A percentile compares a stretch with the other conserved stretches of the same genome.
Evolutionary conservation across 2,113 vertebrate species (phyloP).

Genomic region (Callaeas wilsoni): DNA sequence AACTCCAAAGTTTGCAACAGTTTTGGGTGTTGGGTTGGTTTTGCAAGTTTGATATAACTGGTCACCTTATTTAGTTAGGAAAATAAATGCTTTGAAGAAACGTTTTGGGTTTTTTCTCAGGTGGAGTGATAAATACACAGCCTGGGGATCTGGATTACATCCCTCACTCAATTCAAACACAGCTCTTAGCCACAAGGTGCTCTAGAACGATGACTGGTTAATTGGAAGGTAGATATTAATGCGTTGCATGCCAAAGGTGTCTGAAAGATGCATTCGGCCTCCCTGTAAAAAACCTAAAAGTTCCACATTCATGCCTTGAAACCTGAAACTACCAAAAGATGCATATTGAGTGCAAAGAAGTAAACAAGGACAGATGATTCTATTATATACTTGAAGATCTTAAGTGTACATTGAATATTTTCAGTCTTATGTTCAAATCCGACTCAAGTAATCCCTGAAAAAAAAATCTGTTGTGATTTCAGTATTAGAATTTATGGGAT

Average conservation of each 20-base stretch:
- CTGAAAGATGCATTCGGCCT: background rate
- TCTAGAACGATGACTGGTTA: background rate
- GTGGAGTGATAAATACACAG: background rate
- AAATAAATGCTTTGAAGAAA: background rate
- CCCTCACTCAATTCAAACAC: background rate
- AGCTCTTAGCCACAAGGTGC: background rate
- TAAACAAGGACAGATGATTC: background rate
- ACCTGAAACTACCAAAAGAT: background rate
- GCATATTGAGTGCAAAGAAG: background rate
- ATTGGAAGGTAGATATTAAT: background rate
- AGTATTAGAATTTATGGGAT: background rate
- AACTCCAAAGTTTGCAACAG: background rate
- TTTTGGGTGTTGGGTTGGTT: background rate
- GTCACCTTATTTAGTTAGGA: background rate
- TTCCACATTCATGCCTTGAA: background rate
- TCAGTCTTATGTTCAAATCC: background rate
- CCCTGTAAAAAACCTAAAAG: background rate
- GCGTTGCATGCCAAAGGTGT: background rate
- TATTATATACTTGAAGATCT: background rate
- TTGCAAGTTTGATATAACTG: background rate
- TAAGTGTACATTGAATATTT: background rate
- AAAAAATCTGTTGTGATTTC: background rate
- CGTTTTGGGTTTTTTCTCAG: background rate
- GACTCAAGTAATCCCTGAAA: background rate
- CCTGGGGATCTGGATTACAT: background rate